These are phyloP conservation scores for Alces alces DNA, from an alignment of 2,113 vertebrate species.

Conservation along the genomic window DNA sequence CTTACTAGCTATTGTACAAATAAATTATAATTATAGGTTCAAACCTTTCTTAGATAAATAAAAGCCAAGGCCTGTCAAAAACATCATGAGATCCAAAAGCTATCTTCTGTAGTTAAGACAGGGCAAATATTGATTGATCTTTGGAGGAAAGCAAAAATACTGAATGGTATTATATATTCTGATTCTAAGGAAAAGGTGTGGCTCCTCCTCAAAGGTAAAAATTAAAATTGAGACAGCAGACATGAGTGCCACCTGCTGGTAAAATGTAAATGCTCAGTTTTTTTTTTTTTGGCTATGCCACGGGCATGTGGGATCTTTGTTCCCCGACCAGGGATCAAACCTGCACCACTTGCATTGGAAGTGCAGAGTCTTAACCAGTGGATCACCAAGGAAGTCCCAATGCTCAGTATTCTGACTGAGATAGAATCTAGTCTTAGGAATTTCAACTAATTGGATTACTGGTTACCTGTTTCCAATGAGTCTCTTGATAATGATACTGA, in stretches of 20 bases:
- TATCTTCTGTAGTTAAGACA: neutral
- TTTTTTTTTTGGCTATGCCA: neutral
- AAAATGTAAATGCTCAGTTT: neutral
- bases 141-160: neutral
- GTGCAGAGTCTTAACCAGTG: neutral
- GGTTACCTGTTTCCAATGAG: neutral
- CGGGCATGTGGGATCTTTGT: neutral
- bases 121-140: neutral
- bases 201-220: neutral
- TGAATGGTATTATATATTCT: neutral
- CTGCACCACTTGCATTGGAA: neutral
- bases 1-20: neutral
- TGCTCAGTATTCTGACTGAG: neutral
- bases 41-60: slow-evolving; percentile 25
- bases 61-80: neutral
- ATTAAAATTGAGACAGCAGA: slow-evolving; percentile 9
- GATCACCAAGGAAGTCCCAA: neutral
- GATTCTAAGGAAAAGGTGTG: neutral
- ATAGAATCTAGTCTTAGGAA: neutral
- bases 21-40: neutral
- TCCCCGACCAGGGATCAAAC: neutral
- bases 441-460: neutral
- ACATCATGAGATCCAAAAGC: neutral
- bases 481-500: neutral
- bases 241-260: slow-evolving; percentile 65